These are phyloP conservation scores for Oopsacas minuta DNA, from an alignment of 37 sponge, comb jelly and placozoan species.

Conservation along the genomic window DNA sequence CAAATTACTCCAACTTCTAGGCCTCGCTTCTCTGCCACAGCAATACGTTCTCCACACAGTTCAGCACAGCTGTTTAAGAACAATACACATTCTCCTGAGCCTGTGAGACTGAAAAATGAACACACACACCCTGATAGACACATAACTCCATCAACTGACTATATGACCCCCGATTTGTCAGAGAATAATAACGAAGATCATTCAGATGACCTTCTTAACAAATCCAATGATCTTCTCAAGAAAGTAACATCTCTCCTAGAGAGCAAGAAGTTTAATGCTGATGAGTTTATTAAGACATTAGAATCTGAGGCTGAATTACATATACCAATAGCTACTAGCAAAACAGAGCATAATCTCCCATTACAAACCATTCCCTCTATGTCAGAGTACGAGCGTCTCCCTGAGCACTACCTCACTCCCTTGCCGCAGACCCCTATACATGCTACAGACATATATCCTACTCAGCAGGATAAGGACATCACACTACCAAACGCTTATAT, in stretches of 20 bases:
- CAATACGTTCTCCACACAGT: background rate
- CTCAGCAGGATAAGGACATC: too few relatives aligned
- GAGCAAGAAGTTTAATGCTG: slow-evolving; percentile 3
- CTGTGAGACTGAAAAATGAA: background rate
- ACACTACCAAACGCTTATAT: too few relatives aligned
- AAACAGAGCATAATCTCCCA: background rate
- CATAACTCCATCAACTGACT: background rate
- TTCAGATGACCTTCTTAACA: background rate
- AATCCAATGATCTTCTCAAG: background rate
- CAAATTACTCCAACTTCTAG: background rate
- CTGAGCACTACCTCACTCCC: background rate
- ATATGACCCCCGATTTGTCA: background rate
- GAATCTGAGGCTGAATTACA: too few relatives aligned
- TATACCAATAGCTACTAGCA: background rate
- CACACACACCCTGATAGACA: background rate
- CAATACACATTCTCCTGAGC: background rate
- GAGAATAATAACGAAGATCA: background rate
- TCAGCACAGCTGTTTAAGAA: background rate
- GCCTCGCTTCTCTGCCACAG: background rate
- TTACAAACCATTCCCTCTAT: background rate
- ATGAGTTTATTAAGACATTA: background rate
- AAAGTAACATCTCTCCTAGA: background rate
- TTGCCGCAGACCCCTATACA: background rate
- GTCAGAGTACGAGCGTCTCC: background rate
- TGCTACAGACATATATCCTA: too few relatives aligned